Evolutionary conservation across 35 echinoderm and acorn worm species (phyloP).

Genomic region (Eucidaris tribuloides): DNA sequence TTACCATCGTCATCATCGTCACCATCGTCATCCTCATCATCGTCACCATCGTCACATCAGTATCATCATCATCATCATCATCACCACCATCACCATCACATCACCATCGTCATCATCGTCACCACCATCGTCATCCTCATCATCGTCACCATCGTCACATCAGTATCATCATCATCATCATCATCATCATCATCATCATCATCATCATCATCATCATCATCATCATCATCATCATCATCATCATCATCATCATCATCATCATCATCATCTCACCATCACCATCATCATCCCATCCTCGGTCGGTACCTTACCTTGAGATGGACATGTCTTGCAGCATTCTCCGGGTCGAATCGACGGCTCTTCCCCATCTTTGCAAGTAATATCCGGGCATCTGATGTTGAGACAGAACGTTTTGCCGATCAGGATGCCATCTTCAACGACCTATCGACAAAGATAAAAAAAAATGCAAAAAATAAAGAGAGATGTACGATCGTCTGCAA

Average conservation of each 20-base stretch:
- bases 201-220: background rate
- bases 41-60: no score
- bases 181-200: no score
- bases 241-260: background rate
- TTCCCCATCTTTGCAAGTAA: conserved; percentile 34
- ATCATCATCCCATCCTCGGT: no score
- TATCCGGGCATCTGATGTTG: conserved; percentile 62
- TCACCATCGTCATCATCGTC: background rate
- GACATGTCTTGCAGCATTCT: conserved; percentile 77
- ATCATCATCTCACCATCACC: no score
- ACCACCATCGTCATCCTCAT: background rate
- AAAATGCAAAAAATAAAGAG: no score
- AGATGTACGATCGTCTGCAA: no score
- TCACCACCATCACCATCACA: background rate
- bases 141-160: no score
- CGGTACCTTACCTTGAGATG: conserved; percentile 32
- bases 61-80: background rate
- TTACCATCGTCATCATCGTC: no score
- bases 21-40: no score
- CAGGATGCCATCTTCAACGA: conserved; percentile 36
- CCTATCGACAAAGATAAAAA: no score
- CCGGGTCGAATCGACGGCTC: conserved; percentile 46
- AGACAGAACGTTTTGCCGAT: conserved; percentile 30
- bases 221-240: background rate
- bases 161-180: background rate